Conservation (phyloP, 1,140 invertebrate genomes). For the Polypedilum vanderplanki region DNA sequence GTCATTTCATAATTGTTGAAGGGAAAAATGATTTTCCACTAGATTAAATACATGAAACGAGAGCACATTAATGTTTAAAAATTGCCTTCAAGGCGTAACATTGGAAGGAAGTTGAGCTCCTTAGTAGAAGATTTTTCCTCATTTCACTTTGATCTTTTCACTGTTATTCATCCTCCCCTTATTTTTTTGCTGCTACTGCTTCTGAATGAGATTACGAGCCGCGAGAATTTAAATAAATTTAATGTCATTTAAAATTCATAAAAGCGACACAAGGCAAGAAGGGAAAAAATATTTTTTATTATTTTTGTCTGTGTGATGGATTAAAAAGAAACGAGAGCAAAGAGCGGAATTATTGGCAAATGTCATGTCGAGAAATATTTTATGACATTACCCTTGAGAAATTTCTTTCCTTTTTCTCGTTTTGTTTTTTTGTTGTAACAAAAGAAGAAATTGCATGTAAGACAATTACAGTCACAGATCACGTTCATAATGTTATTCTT, state of each 20-base stretch:
- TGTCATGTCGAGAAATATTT: neutral
- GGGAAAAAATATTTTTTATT: neutral
- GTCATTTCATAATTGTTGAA: constrained; percentile 14
- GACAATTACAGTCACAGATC: neutral
- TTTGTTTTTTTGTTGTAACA: no score
- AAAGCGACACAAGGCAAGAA: neutral
- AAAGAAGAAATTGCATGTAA: neutral
- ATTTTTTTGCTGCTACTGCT: neutral
- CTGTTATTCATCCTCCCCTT: neutral
- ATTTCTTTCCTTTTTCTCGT: neutral
- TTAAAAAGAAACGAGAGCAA: neutral
- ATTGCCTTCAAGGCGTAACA: neutral
- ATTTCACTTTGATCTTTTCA: constrained; percentile 18
- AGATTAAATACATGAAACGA: constrained; percentile 13
- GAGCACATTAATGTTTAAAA: neutral
- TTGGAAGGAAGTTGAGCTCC: neutral
- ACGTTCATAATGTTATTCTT: neutral
- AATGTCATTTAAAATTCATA: constrained; percentile 11
- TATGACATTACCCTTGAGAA: constrained; percentile 17
- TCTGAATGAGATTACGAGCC: neutral
- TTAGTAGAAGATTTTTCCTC: neutral
- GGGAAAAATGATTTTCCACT: neutral
- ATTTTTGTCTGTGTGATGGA: neutral
- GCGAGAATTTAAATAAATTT: constrained; percentile 3
- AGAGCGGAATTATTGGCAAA: constrained; percentile 4